phyloP scores from a whole-genome alignment of 2,888 invertebrate species.

The Dendrolimus pini region DNA sequence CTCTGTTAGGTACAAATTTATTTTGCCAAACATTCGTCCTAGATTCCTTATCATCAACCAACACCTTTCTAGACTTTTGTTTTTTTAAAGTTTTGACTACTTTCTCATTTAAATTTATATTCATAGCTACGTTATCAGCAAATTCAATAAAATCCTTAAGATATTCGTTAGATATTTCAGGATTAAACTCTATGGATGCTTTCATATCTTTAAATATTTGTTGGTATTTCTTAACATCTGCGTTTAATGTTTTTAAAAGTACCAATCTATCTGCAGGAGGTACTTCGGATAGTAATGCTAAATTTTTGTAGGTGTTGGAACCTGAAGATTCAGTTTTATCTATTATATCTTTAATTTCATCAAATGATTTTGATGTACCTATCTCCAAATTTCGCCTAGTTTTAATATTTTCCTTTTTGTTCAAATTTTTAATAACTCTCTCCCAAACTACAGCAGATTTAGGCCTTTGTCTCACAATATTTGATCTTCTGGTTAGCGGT shows the following conservation, averaged over 20 bases:
- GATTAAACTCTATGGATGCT: slow-evolving; percentile 17
- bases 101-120: slow-evolving; percentile 35
- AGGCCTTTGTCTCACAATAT: slow-evolving; percentile 21
- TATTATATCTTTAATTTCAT: slow-evolving; percentile 36
- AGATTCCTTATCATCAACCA: neutral
- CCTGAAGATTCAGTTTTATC: slow-evolving; percentile 28
- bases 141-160: slow-evolving; percentile 34
- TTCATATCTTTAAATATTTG: slow-evolving; percentile 33
- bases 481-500: slow-evolving; percentile 30
- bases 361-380: slow-evolving; percentile 26
- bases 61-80: slow-evolving; percentile 4
- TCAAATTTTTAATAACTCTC: slow-evolving; percentile 42
- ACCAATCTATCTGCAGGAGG: slow-evolving; percentile 36
- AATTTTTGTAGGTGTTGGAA: slow-evolving; percentile 39
- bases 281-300: slow-evolving; percentile 29
- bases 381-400: slow-evolving; percentile 30
- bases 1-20: neutral
- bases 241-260: slow-evolving; percentile 42
- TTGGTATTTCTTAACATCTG: slow-evolving; percentile 33
- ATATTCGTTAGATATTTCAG: slow-evolving; percentile 23
- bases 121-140: slow-evolving; percentile 29
- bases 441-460: slow-evolving; percentile 56
- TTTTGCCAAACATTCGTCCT: slow-evolving; percentile 2
- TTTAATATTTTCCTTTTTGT: slow-evolving; percentile 18
- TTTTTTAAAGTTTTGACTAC: slow-evolving; percentile 26